Conservation (phyloP, 2,888 invertebrate genomes). For the Leptinotarsa haldemani region DNA sequence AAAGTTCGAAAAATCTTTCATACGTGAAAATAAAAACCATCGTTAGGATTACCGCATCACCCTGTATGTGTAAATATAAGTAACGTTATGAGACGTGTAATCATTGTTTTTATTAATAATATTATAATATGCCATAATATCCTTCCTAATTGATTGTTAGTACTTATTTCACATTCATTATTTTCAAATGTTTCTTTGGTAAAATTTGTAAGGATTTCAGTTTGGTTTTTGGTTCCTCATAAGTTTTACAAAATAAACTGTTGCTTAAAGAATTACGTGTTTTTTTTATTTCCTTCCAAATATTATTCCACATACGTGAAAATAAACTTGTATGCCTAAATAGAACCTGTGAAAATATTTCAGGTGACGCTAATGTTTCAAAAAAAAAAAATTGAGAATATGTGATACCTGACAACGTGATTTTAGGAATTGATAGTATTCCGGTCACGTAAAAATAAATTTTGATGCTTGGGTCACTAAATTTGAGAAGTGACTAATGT, state of each 20-base stretch:
- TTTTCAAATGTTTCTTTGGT: conserved; percentile 47
- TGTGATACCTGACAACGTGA: too few relatives aligned
- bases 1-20: not conserved
- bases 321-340: too few relatives aligned
- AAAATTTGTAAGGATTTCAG: conserved; percentile 47
- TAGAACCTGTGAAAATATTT: too few relatives aligned
- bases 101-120: conserved; percentile 38
- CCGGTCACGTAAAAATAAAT: too few relatives aligned
- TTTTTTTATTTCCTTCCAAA: conserved; percentile 39
- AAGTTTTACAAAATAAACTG: conserved; percentile 61
- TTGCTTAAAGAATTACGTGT: conserved; percentile 49
- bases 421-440: too few relatives aligned
- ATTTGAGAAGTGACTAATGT: too few relatives aligned
- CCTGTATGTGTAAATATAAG: conserved; percentile 33
- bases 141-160: conserved; percentile 54
- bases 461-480: too few relatives aligned
- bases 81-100: conserved; percentile 33
- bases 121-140: conserved; percentile 39
- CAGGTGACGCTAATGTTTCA: too few relatives aligned
- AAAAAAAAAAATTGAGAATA: too few relatives aligned
- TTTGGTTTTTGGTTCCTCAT: conserved; percentile 62
- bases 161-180: conserved; percentile 54
- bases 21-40: not conserved
- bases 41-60: conserved; percentile 15
- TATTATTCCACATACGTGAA: too few relatives aligned